These are phyloP conservation scores for Ictalurus punctatus DNA, from an alignment of 2,113 vertebrate species.

Conservation along the genomic window DNA sequence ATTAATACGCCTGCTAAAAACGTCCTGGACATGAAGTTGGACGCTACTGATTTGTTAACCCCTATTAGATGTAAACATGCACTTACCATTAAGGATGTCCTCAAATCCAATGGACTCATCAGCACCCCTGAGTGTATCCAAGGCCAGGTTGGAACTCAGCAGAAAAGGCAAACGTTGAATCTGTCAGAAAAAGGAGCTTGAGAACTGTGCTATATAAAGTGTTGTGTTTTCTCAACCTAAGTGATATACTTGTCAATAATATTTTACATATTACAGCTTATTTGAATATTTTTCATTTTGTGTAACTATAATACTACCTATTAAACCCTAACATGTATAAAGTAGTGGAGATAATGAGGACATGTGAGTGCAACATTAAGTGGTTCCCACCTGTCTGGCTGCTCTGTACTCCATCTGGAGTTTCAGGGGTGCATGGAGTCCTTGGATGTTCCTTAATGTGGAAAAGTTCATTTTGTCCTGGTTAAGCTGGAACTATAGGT, in stretches of 20 bases:
- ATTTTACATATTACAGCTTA: background rate
- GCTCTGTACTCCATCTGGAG: conserved; percentile 94
- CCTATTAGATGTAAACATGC: background rate
- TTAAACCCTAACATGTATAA: background rate
- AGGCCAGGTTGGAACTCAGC: conserved; percentile 86
- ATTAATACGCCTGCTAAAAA: background rate
- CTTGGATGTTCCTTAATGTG: conserved; percentile 89
- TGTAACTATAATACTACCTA: background rate
- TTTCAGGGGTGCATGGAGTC: conserved; percentile 88
- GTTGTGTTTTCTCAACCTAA: background rate
- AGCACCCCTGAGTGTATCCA: conserved; percentile 87
- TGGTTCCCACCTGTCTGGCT: conserved; percentile 80
- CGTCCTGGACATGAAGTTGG: background rate
- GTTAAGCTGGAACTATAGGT: conserved; percentile 82
- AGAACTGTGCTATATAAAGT: background rate
- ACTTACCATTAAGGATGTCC: conserved; percentile 90
- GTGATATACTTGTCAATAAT: background rate
- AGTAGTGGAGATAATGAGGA: background rate
- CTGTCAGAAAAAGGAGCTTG: conserved; percentile 61
- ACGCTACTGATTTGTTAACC: background rate
- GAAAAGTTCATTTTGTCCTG: conserved; percentile 91
- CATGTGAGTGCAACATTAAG: background rate
- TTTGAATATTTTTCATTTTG: too few relatives aligned
- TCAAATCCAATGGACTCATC: conserved; percentile 90
- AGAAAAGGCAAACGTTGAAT: conserved; percentile 93